These are phyloP conservation scores for Drosophila nigromelanica DNA, from an alignment of 1,140 invertebrate genomes.

Conservation along the genomic window DNA sequence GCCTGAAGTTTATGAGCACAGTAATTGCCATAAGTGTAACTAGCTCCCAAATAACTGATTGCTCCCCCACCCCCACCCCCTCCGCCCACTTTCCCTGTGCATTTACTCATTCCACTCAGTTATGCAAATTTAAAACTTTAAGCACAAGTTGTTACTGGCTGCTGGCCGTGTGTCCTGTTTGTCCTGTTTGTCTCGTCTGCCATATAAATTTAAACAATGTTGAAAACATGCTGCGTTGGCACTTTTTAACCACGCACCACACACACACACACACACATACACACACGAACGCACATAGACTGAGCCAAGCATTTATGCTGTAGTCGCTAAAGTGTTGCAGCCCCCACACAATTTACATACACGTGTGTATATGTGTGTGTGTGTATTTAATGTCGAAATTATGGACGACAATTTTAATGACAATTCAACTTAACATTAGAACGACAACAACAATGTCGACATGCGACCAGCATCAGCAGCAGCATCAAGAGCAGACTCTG, in stretches of 20 bases:
- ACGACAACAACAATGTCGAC: conserved; percentile 64
- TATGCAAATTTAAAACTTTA: conserved; percentile 81
- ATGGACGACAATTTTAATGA: conserved; percentile 82
- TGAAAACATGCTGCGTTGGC: conserved; percentile 82
- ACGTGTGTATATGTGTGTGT: conserved; percentile 26
- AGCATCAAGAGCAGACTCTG: conserved; percentile 59
- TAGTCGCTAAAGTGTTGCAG: conserved; percentile 74
- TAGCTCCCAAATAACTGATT: conserved; percentile 1
- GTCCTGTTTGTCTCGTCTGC: conserved; percentile 52
- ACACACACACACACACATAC: conserved; percentile 35
- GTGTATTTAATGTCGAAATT: conserved; percentile 82
- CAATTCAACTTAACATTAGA: conserved; percentile 82
- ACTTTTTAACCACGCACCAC: conserved; percentile 77
- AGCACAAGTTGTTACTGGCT: conserved; percentile 64
- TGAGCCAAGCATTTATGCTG: conserved; percentile 74
- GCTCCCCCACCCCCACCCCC: not conserved
- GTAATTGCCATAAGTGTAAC: conserved; percentile 62
- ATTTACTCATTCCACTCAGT: conserved; percentile 33
- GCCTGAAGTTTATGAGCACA: conserved; percentile 65
- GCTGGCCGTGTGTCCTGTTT: conserved; percentile 37
- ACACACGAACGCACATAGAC: conserved; percentile 6
- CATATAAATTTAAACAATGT: conserved; percentile 82
- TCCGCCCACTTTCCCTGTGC: not conserved
- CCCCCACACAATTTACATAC: conserved; percentile 72
- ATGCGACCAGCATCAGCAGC: conserved; percentile 63